Evolutionary conservation across 2,113 vertebrate species (phyloP).

Genomic region (Phocoena phocoena): DNA sequence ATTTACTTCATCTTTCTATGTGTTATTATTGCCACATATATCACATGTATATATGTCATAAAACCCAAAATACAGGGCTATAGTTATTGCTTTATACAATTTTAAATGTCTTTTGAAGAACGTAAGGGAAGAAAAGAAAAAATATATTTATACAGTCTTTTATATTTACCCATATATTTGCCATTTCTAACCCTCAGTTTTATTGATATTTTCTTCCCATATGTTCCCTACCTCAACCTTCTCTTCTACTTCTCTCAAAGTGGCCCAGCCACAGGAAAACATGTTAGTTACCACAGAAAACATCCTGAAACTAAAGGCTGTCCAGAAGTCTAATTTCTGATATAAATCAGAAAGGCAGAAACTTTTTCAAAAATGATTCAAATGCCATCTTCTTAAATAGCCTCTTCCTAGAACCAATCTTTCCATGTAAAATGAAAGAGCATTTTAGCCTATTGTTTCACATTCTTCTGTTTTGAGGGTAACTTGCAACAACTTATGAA

Average conservation of each 20-base stretch:
- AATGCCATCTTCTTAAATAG: not conserved
- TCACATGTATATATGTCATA: not conserved
- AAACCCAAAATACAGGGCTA: not conserved
- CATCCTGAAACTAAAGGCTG: not conserved
- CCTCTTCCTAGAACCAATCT: not conserved
- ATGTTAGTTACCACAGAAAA: not conserved
- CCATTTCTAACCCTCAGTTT: not conserved
- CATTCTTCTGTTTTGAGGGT: not conserved
- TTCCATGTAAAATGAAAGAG: not conserved
- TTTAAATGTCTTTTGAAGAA: constrained; percentile 22
- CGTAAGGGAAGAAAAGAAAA: not conserved
- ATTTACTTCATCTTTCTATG: not conserved
- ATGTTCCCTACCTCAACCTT: not conserved
- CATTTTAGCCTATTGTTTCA: not conserved
- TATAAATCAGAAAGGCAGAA: not conserved
- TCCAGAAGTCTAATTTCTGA: not conserved
- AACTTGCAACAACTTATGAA: not conserved
- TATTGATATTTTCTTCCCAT: not conserved
- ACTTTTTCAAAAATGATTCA: not conserved
- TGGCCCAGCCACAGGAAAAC: not conserved
- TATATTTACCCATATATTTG: constrained; percentile 12
- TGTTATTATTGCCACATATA: not conserved
- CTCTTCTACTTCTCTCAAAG: not conserved
- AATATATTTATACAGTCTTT: not conserved
- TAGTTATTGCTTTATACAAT: not conserved